phyloP scores from a whole-genome alignment of 2,113 vertebrate species.

The Cyanoderma ruficeps region DNA sequence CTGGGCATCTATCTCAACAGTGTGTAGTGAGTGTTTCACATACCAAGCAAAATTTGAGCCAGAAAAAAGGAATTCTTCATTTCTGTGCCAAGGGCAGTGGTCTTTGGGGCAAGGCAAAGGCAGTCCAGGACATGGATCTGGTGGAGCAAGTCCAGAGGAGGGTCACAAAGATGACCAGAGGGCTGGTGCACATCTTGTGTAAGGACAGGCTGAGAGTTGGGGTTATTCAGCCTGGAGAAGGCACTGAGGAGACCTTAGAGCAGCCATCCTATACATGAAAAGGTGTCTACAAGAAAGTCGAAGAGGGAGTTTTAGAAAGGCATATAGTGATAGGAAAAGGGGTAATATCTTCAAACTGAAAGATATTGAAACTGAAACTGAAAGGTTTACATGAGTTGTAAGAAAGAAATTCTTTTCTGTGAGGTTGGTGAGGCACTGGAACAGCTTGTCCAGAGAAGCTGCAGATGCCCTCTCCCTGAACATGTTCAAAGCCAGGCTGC shows the following conservation, averaged over 20 bases:
- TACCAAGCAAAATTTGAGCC: background rate
- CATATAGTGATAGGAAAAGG: background rate
- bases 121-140: background rate
- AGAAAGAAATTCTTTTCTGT: background rate
- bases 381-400: background rate
- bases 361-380: background rate
- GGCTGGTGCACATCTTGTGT: background rate
- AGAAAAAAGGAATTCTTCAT: constrained; percentile 45
- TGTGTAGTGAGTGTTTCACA: background rate
- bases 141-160: background rate
- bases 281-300: background rate
- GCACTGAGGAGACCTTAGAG: no score
- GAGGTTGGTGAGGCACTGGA: background rate
- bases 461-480: background rate
- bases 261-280: background rate
- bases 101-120: constrained; percentile 51
- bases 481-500: background rate
- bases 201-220: background rate
- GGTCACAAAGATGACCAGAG: background rate
- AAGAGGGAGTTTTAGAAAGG: background rate
- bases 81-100: constrained; percentile 39
- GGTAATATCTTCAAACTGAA: background rate
- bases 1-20: background rate
- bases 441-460: background rate
- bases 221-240: background rate